Evolutionary conservation across 2,113 vertebrate species (phyloP).

Genomic region (Danionella cerebrum): DNA sequence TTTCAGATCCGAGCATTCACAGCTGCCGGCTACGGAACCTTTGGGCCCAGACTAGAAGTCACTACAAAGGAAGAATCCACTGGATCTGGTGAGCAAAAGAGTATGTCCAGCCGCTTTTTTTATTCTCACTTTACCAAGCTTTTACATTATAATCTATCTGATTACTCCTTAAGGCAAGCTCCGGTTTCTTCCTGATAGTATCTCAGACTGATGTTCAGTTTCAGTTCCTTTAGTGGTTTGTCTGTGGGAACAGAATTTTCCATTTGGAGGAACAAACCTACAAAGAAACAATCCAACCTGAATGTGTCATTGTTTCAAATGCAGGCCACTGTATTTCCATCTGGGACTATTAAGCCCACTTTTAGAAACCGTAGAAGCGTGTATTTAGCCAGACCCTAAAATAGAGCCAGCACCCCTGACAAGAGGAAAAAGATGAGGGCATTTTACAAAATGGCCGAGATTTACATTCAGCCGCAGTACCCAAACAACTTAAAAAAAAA

Average conservation of each 20-base stretch:
- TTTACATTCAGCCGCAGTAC: too few species aligned
- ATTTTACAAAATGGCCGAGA: too few species aligned
- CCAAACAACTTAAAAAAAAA: too few species aligned
- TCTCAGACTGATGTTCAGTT: conserved; percentile 9
- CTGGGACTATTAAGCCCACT: conserved; percentile 72
- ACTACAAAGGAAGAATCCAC: conserved; percentile 90
- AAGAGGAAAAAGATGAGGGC: conserved; percentile 4
- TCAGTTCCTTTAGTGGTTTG: conserved; percentile 44
- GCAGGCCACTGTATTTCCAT: conserved; percentile 61
- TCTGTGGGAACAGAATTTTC: conserved; percentile 44
- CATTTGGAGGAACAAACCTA: conserved; percentile 36
- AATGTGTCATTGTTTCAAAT: conserved; percentile 72
- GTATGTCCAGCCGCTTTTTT: background rate
- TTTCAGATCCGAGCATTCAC: conserved; percentile 98
- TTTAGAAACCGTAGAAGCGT: conserved; percentile 65
- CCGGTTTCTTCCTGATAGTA: background rate
- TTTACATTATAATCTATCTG: background rate
- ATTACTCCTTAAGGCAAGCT: background rate
- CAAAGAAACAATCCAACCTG: conserved; percentile 61
- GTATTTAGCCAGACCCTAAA: conserved; percentile 56
- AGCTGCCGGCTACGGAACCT: conserved; percentile 91
- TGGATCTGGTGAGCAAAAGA: conserved; percentile 64
- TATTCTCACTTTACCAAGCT: background rate
- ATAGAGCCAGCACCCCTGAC: conserved; percentile 50
- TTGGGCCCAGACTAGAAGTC: conserved; percentile 88